Percentiles rank a stretch among this genome's conserved stretches.
phyloP scores from a whole-genome alignment of 2,888 invertebrate genomes.

The Drosophila paranaensis region DNA sequence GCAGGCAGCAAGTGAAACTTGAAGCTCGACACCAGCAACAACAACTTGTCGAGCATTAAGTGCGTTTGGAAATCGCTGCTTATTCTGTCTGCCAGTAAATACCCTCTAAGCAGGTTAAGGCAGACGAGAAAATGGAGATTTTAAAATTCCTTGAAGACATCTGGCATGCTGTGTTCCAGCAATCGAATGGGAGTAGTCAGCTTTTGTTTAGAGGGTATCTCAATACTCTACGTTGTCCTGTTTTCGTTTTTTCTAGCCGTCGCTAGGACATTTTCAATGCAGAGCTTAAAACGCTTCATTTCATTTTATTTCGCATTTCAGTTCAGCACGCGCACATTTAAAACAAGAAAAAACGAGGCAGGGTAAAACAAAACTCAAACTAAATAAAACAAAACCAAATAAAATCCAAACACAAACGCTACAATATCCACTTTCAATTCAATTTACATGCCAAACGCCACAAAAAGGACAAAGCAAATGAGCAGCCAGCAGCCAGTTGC shows the following conservation, averaged over 20 bases:
- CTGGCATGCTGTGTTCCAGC: background rate
- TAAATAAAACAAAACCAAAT: constrained; percentile 27
- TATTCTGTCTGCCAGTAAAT: background rate
- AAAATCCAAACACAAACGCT: constrained; percentile 49
- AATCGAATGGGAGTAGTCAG: background rate
- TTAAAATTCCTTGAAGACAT: background rate
- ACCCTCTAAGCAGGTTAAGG: background rate
- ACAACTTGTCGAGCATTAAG: constrained; percentile 52
- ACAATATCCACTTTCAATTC: constrained; percentile 74
- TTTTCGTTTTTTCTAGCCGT: background rate
- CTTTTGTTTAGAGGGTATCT: constrained; percentile 4
- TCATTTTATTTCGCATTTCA: constrained; percentile 37
- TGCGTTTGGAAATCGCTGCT: constrained; percentile 43
- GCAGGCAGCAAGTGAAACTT: constrained; percentile 65
- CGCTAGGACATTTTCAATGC: constrained; percentile 22
- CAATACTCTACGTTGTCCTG: background rate
- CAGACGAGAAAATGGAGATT: background rate
- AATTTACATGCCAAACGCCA: constrained; percentile 72
- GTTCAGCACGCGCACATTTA: constrained; percentile 3
- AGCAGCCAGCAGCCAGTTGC: constrained; percentile 64
- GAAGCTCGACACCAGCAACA: constrained; percentile 33
- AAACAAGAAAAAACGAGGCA: background rate
- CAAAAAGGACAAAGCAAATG: constrained; percentile 74
- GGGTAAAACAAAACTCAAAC: constrained; percentile 23
- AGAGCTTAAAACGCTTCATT: constrained; percentile 22